Evolutionary conservation across 1,140 invertebrate genomes (phyloP).

Genomic region (Macrobrachium rosenbergii): DNA sequence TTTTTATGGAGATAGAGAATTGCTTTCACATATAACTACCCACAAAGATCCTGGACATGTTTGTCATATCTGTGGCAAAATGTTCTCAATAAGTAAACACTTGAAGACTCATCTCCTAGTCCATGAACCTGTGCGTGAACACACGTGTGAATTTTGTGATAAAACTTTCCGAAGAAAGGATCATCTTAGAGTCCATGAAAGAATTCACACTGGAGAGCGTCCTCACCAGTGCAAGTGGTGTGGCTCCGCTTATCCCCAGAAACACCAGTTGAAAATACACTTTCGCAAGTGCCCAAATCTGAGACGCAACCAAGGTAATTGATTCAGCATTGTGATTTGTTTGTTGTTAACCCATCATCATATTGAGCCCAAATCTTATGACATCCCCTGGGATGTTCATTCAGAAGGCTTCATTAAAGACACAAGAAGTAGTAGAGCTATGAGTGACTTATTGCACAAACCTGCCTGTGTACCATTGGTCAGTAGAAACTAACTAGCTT

Average conservation of each 20-base stretch:
- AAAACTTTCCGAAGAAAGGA: slow-evolving; percentile 52
- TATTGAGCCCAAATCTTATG: too few relatives aligned
- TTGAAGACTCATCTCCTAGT: slow-evolving; percentile 38
- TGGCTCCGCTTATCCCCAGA: slow-evolving; percentile 47
- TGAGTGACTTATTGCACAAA: too few relatives aligned
- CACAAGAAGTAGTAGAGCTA: too few relatives aligned
- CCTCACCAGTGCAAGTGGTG: slow-evolving; percentile 55
- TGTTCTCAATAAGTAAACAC: slow-evolving; percentile 46
- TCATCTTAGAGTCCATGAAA: slow-evolving; percentile 45
- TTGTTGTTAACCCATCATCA: too few relatives aligned
- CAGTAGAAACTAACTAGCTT: too few relatives aligned
- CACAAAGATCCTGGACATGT: slow-evolving; percentile 48
- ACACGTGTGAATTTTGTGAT: slow-evolving; percentile 42
- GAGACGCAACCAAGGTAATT: slow-evolving; percentile 11
- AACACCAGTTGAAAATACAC: slow-evolving; percentile 44
- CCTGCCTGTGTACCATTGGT: too few relatives aligned
- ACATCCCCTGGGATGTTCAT: too few relatives aligned
- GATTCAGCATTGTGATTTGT: too few relatives aligned
- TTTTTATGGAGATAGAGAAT: slow-evolving; percentile 49
- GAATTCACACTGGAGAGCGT: slow-evolving; percentile 50
- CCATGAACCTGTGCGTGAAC: slow-evolving; percentile 28
- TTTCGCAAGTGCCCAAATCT: slow-evolving; percentile 32
- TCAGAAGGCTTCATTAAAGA: too few relatives aligned
- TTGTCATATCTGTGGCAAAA: slow-evolving; percentile 52
- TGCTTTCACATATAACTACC: slow-evolving; percentile 30